Percentiles rank a stretch among this genome's conserved stretches.
phyloP scores from a whole-genome alignment of 2,888 invertebrate species.

The Neria commutata region DNA sequence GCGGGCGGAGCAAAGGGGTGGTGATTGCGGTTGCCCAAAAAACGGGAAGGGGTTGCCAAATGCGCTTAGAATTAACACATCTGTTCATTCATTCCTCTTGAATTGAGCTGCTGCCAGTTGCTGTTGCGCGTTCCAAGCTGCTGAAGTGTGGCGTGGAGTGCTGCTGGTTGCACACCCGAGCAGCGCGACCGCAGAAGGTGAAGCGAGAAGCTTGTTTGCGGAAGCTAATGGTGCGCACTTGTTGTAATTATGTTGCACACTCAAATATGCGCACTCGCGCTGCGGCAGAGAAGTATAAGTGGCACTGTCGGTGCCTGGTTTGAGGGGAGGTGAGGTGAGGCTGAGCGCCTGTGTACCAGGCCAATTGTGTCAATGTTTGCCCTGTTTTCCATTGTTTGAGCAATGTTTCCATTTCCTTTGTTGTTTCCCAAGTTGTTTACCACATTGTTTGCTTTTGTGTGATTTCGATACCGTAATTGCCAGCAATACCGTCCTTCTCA shows the following conservation, averaged over 20 bases:
- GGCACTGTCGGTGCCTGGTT: conserved; percentile 16
- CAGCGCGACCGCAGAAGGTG: conserved; percentile 7
- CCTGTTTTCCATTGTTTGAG: neutral
- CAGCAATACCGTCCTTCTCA: neutral
- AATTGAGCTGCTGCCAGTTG: conserved; percentile 38
- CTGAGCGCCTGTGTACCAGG: neutral
- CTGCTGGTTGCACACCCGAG: conserved; percentile 17
- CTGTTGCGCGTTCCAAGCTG: no score
- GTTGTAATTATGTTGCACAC: conserved; percentile 44
- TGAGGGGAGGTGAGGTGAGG: conserved; percentile 7
- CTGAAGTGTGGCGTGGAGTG: conserved; percentile 31
- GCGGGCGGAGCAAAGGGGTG: conserved; percentile 37
- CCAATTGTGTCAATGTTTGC: conserved; percentile 8
- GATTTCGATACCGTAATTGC: neutral
- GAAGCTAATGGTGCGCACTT: conserved; percentile 53
- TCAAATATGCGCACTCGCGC: neutral
- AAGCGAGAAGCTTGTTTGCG: conserved; percentile 39
- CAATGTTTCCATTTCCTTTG: neutral
- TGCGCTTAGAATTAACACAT: conserved; percentile 61
- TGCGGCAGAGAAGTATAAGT: conserved; percentile 23
- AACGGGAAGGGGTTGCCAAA: conserved; percentile 54
- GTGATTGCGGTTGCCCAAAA: conserved; percentile 46
- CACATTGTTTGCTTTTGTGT: neutral
- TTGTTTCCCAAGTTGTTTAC: conserved; percentile 1
- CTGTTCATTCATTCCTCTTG: conserved; percentile 61